Conservation (phyloP, 2,888 invertebrate species). For the Empis livida region DNA sequence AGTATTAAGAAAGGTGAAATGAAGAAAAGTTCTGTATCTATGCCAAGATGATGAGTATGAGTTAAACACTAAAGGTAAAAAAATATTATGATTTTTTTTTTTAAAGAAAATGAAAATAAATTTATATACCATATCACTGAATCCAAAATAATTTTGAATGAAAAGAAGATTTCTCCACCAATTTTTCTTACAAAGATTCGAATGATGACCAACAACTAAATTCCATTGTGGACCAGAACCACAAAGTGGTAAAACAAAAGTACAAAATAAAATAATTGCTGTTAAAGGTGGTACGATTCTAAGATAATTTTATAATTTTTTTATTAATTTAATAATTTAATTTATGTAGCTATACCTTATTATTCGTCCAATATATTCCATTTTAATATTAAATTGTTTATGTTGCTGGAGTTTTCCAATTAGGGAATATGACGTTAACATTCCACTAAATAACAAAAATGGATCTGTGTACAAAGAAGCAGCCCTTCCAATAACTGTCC, state of each 20-base stretch:
- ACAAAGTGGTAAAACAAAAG: slow-evolving; percentile 47
- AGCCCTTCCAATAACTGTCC: slow-evolving; percentile 53
- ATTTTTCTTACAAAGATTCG: slow-evolving; percentile 50
- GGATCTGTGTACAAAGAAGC: slow-evolving; percentile 60
- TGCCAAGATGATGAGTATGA: slow-evolving; percentile 58
- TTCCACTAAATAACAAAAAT: slow-evolving; percentile 55
- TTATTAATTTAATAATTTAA: neutral
- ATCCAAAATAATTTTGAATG: slow-evolving; percentile 60
- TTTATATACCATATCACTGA: slow-evolving; percentile 50
- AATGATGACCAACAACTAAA: slow-evolving; percentile 51
- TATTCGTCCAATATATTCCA: slow-evolving; percentile 49
- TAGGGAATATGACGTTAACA: slow-evolving; percentile 50
- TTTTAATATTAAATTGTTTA: slow-evolving; percentile 41
- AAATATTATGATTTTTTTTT: neutral
- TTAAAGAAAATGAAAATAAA: neutral
- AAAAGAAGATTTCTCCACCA: slow-evolving; percentile 61
- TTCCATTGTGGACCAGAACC: slow-evolving; percentile 58
- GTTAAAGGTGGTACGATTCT: slow-evolving; percentile 51
- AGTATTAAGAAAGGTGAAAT: slow-evolving; percentile 46
- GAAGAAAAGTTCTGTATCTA: slow-evolving; percentile 54
- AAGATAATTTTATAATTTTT: neutral
- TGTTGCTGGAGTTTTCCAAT: slow-evolving; percentile 43
- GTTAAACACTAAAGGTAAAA: slow-evolving; percentile 44
- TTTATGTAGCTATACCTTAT: slow-evolving; percentile 34
- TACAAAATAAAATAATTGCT: slow-evolving; percentile 52